Base-by-base conservation (phyloP, 2,888 invertebrate species). In the Lypha dubia region DNA sequence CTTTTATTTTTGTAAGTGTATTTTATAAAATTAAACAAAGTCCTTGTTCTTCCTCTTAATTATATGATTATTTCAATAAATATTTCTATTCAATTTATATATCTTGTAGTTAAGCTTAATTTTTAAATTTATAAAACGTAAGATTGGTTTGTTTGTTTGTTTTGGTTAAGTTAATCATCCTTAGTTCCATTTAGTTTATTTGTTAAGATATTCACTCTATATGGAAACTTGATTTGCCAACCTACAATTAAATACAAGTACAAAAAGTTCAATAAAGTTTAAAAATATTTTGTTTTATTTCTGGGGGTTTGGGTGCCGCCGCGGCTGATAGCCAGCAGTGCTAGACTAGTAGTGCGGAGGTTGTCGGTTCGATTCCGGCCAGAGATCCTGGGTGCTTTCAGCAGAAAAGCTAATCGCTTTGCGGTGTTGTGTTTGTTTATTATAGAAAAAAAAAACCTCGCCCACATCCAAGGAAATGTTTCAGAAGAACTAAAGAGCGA, bases 21-120 rank as follows among this genome's bases (percentile, higher is more conserved):
- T 53, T 24, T 38, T 20, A 58, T 41, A 38, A 17, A 49, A 13
- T 32, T 56, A 13, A 41, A 17, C 41, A 7, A 63, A 53, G 63
- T 53, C 62, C 51, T 17, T 5, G 38, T 28, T 9, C 51, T 63
- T 74, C 65, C 65, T 13, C 35, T 32, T 49, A 44, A 35, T 65
- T 44, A 53, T 56, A 7, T 51, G 9, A 22, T 11, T 17, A n/a
- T 46, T 44, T n/a, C 0, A 44, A n/a, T n/a, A 44, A 13, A 44
- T 15, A 17, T 46, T 46, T 38, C 11, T 38, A 17, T 41, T 41
- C 1, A 3, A 41, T 41, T 41, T 6, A 41, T 13, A 15, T 41
- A 41, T 11, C 15, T 41, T 41, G 1, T 41, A 6, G 41, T 44
- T 7, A 44, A 51, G 20, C 22, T 3, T 51, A 51, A 3, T 51